Evolutionary conservation across 2,113 vertebrate genomes (phyloP).

Genomic region (Brachirus orientalis): DNA sequence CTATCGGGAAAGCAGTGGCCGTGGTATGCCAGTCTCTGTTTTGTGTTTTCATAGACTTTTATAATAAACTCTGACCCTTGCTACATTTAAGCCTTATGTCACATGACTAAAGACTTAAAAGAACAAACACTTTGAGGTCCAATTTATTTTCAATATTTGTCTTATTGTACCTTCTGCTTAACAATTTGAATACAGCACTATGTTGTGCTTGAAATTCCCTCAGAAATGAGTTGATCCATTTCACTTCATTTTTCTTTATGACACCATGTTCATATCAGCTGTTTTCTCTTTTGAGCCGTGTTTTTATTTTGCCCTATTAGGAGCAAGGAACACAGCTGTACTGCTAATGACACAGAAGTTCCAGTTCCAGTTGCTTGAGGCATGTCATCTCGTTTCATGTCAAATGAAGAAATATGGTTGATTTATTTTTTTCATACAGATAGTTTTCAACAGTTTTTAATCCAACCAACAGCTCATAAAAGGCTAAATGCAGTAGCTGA

Average conservation of each 20-base stretch:
- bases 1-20: slow-evolving; percentile 37
- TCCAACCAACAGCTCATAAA: background rate
- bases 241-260: background rate
- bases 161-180: background rate
- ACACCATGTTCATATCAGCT: background rate
- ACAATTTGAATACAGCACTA: background rate
- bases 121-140: background rate
- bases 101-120: slow-evolving; percentile 3
- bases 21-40: slow-evolving; percentile 22
- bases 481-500: background rate
- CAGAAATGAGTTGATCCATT: background rate
- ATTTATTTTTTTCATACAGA: background rate
- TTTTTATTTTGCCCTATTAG: background rate
- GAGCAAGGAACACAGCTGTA: background rate
- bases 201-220: background rate
- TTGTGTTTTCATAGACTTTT: slow-evolving; percentile 44
- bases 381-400: background rate
- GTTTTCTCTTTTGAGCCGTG: background rate
- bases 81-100: slow-evolving; percentile 11
- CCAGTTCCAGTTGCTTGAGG: background rate
- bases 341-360: background rate
- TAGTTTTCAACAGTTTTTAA: background rate
- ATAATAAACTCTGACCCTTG: slow-evolving; percentile 32
- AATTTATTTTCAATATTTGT: background rate
- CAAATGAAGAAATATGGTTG: background rate